Percentiles rank a stretch among this genome's conserved stretches.
Conservation (phyloP, 2,888 invertebrate species). For the Rugalucina vietnamica region DNA sequence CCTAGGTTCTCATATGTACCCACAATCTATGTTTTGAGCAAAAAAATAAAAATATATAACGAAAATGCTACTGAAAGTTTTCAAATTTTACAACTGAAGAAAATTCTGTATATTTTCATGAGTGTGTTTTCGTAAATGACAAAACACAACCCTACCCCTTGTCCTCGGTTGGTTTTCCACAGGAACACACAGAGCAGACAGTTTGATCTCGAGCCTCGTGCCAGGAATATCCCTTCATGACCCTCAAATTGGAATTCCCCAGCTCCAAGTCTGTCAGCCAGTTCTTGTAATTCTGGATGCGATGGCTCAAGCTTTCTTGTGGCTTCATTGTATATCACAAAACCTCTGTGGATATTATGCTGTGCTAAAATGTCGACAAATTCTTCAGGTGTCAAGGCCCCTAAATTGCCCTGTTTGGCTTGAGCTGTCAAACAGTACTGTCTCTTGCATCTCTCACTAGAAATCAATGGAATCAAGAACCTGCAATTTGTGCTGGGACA, state of each 20-base stretch:
- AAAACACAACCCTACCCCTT: constrained; percentile 67
- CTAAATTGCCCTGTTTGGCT: background rate
- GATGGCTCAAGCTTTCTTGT: constrained; percentile 39
- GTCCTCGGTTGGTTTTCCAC: constrained; percentile 73
- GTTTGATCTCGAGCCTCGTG: constrained; percentile 63
- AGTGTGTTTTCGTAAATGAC: background rate
- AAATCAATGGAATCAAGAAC: background rate
- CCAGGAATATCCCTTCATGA: constrained; percentile 75
- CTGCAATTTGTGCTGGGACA: background rate
- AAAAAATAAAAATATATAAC: background rate
- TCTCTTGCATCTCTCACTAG: background rate
- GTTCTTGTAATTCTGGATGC: constrained; percentile 47
- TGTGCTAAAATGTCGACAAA: constrained; percentile 26
- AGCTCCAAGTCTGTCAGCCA: constrained; percentile 33
- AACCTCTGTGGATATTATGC: constrained; percentile 48
- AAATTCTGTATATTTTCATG: too few species aligned
- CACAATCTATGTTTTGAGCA: background rate
- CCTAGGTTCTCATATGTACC: background rate
- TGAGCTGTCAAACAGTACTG: background rate
- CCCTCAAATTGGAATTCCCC: constrained; percentile 48
- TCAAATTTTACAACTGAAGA: too few species aligned
- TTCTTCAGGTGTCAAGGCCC: constrained; percentile 17
- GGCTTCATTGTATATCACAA: constrained; percentile 32
- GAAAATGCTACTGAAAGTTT: too few species aligned
- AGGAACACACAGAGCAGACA: constrained; percentile 72